These are phyloP conservation scores for Mus spicilegus DNA, from an alignment of 2,113 vertebrate species.

Conservation along the genomic window DNA sequence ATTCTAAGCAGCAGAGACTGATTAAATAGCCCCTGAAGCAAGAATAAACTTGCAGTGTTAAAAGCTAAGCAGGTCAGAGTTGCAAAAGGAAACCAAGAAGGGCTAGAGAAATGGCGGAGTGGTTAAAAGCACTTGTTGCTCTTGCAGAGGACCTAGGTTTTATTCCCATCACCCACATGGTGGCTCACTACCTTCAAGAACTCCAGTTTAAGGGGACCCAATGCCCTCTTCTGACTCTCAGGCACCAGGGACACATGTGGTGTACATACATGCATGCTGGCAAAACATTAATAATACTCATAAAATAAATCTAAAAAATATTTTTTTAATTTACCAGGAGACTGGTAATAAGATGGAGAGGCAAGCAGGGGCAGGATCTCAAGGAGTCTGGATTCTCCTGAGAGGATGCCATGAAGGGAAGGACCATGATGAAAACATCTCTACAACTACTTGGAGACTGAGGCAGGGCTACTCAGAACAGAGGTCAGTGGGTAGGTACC, in stretches of 20 bases:
- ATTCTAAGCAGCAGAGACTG: conserved; percentile 6
- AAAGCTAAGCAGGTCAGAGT: not conserved
- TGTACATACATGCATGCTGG: not conserved
- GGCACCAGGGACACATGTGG: not conserved
- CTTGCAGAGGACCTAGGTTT: not conserved
- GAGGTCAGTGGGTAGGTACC: not conserved
- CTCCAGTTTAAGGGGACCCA: not conserved
- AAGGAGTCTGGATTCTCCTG: not conserved
- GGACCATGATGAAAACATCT: not conserved
- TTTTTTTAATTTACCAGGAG: not conserved
- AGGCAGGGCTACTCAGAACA: not conserved
- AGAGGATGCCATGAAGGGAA: not conserved
- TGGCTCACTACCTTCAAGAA: not conserved
- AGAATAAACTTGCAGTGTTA: not conserved
- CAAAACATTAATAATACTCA: not conserved
- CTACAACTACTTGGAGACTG: not conserved
- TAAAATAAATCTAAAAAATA: not conserved
- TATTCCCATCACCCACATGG: not conserved
- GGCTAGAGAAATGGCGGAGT: not conserved
- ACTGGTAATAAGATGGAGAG: not conserved
- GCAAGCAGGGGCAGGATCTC: not conserved
- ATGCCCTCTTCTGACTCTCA: not conserved
- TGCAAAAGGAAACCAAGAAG: not conserved
- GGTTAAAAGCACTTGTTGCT: not conserved
- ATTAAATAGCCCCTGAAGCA: not conserved